Conservation (phyloP, 2,888 invertebrate species). For the Hypercompe scribonia region DNA sequence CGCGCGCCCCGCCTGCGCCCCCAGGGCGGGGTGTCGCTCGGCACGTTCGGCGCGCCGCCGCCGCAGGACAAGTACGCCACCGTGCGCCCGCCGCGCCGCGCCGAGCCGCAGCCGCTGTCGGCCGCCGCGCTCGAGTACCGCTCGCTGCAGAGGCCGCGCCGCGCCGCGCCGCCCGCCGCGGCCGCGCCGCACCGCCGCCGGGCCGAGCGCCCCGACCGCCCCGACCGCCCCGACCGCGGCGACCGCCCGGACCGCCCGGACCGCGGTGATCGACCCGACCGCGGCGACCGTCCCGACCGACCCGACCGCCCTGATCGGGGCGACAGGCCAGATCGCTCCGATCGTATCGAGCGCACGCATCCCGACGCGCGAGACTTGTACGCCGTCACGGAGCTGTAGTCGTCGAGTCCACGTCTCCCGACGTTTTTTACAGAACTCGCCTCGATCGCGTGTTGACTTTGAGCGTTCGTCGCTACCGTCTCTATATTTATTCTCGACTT, state of each 20-base stretch:
- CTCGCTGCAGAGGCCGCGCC: slow-evolving; percentile 86
- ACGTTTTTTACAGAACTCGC: slow-evolving; percentile 8
- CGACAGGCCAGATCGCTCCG: slow-evolving; percentile 47
- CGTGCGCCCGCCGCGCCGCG: slow-evolving; percentile 74
- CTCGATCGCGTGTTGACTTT: not conserved
- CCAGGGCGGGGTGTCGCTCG: slow-evolving; percentile 72
- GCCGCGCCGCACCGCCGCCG: slow-evolving; percentile 78
- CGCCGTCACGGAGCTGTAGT: slow-evolving; percentile 88
- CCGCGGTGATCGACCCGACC: slow-evolving; percentile 35
- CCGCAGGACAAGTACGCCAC: slow-evolving; percentile 78
- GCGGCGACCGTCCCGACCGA: slow-evolving; percentile 86
- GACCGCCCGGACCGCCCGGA: slow-evolving; percentile 75
- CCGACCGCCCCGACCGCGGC: slow-evolving; percentile 79
- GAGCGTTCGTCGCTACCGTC: not conserved
- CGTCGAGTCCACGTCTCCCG: slow-evolving; percentile 13
- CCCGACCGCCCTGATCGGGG: slow-evolving; percentile 88
- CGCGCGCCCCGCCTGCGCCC: slow-evolving; percentile 80
- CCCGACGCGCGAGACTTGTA: slow-evolving; percentile 87
- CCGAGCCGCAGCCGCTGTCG: slow-evolving; percentile 84
- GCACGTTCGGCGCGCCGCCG: slow-evolving; percentile 67
- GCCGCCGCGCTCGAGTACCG: slow-evolving; percentile 87
- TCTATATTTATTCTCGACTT: not conserved
- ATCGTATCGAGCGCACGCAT: slow-evolving; percentile 53
- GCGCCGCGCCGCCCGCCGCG: slow-evolving; percentile 61
- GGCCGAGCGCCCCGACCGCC: slow-evolving; percentile 89